Base-by-base conservation (phyloP, 2,888 invertebrate species). In the Eupithecia abbreviata region DNA sequence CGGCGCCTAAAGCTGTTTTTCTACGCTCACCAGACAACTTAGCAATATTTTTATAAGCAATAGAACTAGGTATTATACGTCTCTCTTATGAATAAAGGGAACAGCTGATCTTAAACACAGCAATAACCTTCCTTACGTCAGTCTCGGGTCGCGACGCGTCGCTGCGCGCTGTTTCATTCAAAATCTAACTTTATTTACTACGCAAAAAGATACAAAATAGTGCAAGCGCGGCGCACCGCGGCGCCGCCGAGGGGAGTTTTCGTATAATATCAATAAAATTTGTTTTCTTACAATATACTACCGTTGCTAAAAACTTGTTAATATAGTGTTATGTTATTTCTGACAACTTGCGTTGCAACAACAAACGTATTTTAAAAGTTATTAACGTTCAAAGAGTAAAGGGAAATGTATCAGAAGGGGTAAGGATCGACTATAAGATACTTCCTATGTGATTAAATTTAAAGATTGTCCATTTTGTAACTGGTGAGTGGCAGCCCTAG, bases 401-500 rank as follows among this genome's bases (percentile, higher is more conserved):
- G 62, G 2, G 2, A 30, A 62, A 58, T 3, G 18, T 30, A 62
- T 62, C 18, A 58, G 18, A 58, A 58, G 58, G 10, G 30, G 4
- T 18, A 62, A 9, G 4, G 9, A 62, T 62, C 10, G 18, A 12
- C 10, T 62, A 30, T 30, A 30, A 30, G 4, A 18, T 18, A 30
- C 30, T 42, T 42, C 9, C 0, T 7, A n/a, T 4, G 65, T 42
- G 41, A 2, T 66, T 66, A 15, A 3, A 66, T 42, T 5, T 2
- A 42, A 66, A 15, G 15, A 15, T 66, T 66, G 10, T 51, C 51
- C 12, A 47, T 69, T 69, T 49, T 49, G 13, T 70, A 47, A 47
- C 73, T 73, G 73, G 73, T 73, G 73, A 73, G 73, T 66, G 18
- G 67, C 67, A 66, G 65, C 65, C 41, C 9, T 58, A 58, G n/a